Percentiles rank a stretch among this genome's conserved stretches.
These are phyloP conservation scores for Diabrotica undecimpunctata DNA, from an alignment of 1,140 invertebrate genomes.

Conservation along the genomic window DNA sequence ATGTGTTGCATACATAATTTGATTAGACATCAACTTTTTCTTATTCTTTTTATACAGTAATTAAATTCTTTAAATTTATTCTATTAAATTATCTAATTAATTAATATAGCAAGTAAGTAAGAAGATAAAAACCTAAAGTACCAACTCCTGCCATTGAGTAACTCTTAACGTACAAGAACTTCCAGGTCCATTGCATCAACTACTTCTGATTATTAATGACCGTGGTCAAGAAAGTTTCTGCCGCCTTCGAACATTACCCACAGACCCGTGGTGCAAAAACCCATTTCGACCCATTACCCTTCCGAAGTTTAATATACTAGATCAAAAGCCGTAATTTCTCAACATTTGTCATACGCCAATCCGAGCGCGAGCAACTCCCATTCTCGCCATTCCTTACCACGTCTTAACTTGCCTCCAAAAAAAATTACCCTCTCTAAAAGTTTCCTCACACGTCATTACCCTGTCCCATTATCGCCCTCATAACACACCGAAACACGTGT, in stretches of 20 bases:
- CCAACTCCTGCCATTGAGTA: too few species aligned
- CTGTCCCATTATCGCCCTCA: background rate
- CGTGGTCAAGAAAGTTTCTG: too few species aligned
- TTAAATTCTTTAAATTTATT: too few species aligned
- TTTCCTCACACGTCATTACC: conserved; percentile 1
- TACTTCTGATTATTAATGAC: too few species aligned
- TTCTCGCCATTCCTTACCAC: conserved; percentile 1
- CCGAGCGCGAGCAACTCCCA: background rate
- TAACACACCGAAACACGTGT: background rate
- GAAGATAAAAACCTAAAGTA: too few species aligned
- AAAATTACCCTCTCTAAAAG: conserved; percentile 2
- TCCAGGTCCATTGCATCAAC: too few species aligned
- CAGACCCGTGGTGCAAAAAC: background rate
- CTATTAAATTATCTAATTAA: too few species aligned
- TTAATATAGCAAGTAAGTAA: too few species aligned
- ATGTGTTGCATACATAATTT: too few species aligned
- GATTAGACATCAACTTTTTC: too few species aligned
- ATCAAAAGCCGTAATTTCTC: conserved; percentile 1
- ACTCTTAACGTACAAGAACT: too few species aligned
- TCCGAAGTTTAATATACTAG: background rate
- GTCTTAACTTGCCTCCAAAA: background rate
- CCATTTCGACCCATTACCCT: background rate
- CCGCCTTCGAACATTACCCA: background rate
- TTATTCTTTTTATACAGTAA: too few species aligned
- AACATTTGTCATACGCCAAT: background rate